phyloP scores from a whole-genome alignment of 2,888 invertebrate genomes.

The Lamellibrachia satsuma region DNA sequence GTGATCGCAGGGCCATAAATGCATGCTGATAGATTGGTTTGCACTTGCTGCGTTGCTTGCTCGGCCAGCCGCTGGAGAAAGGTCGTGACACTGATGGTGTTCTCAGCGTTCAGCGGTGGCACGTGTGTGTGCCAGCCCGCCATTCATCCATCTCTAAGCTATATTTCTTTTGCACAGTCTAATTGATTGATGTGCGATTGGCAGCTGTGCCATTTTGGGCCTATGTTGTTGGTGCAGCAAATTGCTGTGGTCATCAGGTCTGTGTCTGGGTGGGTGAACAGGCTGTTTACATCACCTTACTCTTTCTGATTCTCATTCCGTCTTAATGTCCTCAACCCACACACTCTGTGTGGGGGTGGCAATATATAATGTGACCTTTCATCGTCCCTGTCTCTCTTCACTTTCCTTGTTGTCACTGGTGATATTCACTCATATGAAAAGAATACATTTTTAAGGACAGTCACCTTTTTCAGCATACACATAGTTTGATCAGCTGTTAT shows the following conservation, averaged over 20 bases:
- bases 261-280: background rate
- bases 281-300: background rate
- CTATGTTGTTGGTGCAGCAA: background rate
- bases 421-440: background rate
- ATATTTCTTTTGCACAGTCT: background rate
- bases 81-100: constrained; percentile 2
- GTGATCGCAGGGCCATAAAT: background rate
- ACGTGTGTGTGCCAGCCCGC: background rate
- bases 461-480: background rate
- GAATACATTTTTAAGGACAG: background rate
- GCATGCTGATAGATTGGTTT: background rate
- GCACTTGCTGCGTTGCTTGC: background rate
- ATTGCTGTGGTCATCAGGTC: background rate
- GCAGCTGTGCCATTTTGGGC: background rate
- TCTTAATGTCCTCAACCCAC: background rate
- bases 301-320: background rate
- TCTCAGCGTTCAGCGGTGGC: background rate
- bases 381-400: background rate
- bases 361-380: background rate
- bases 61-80: background rate
- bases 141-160: constrained; percentile 3
- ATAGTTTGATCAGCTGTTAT: background rate
- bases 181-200: constrained; percentile 13
- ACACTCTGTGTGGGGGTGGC: background rate
- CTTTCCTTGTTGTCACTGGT: background rate